Evolutionary conservation across 2,797 vertebrate species (phyloP), one percentile per base, ranked within the genome.

Genomic region (Gallirallus australis): DNA sequence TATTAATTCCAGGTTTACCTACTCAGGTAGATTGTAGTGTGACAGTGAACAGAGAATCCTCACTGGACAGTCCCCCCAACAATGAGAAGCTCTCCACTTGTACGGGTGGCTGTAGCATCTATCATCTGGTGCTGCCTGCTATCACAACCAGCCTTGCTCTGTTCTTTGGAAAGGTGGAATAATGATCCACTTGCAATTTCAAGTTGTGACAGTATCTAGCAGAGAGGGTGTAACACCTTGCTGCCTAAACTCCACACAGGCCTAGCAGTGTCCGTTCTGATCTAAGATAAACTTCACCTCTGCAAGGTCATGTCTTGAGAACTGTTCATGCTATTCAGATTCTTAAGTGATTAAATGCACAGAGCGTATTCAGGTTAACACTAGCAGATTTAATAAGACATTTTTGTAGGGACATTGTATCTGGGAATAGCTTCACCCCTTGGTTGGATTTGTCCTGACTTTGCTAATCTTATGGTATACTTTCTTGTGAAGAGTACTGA

Each of bases 81-180:
- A 18, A 64, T 39, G 37, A 64, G 48, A 7, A 66, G 28, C 37
- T 80, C 10, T 75, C 20, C 42, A 56, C 53, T 31, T 30, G 57
- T 47, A 60, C 52, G 35, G 24, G 20, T 66, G 63, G 27, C 42
- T n/a, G 4, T 18, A 23, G 11, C n/a, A 16, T 56, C 47, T 56
- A 0, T 45, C 5, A 1, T 56, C 61, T 56, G 65, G 42, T 60
- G 28, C 6, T 4, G 1, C 18, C 37, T 82, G 71, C 11, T 3
- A 2, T 53, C 33, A 15, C 48, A 82, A 30, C 9, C 77, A 68
- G 60, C 45, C 61, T 8, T 54, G 33, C 56, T 70, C 35, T 60
- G 66, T 48, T 52, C 61, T 71, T 83, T 24, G 53, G 31, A 52
- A 80, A 47, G 66, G 9, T 52, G 31, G 31, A 64, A 73, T 66